Conservation (phyloP, 2,113 vertebrate species). For the Ophthalmolycus amberensis region DNA sequence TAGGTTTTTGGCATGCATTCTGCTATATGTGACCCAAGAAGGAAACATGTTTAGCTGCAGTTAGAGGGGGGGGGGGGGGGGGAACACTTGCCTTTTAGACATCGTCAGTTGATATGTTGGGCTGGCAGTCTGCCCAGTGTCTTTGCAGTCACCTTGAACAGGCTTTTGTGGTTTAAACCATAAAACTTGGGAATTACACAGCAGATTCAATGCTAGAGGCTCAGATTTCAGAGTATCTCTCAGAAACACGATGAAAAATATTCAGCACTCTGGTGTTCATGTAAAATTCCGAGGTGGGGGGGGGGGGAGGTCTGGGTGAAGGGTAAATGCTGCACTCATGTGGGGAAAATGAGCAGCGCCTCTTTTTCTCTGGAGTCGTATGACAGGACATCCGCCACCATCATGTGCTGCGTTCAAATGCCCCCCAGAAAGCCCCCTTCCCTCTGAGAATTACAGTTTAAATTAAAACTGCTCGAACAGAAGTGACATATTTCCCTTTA, state of each 20-base stretch:
- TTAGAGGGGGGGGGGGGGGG: background rate
- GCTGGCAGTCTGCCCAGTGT: slow-evolving; percentile 62
- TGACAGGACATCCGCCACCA: slow-evolving; percentile 66
- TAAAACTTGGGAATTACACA: slow-evolving; percentile 72
- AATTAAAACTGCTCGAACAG: background rate
- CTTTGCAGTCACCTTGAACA: slow-evolving; percentile 78
- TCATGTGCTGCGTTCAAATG: slow-evolving; percentile 49
- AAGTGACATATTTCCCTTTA: background rate
- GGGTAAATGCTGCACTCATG: slow-evolving; percentile 82
- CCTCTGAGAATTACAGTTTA: background rate
- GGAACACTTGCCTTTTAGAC: slow-evolving; percentile 55
- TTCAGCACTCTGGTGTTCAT: slow-evolving; percentile 56
- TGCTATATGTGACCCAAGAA: slow-evolving; percentile 48
- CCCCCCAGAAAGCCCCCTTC: background rate
- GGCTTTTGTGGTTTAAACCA: slow-evolving; percentile 70
- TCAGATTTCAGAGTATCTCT: slow-evolving; percentile 69
- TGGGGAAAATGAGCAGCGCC: slow-evolving; percentile 74
- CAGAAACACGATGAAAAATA: slow-evolving; percentile 63
- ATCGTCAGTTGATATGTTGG: slow-evolving; percentile 64
- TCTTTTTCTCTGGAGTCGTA: slow-evolving; percentile 57
- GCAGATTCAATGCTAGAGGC: slow-evolving; percentile 68
- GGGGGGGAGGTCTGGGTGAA: slow-evolving; percentile 63
- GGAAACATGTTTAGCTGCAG: slow-evolving; percentile 51
- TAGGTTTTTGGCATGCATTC: slow-evolving; percentile 44
- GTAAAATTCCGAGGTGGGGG: slow-evolving; percentile 42